Base-by-base conservation (phyloP, 2,113 vertebrate species). In the Pluvianellus socialis region DNA sequence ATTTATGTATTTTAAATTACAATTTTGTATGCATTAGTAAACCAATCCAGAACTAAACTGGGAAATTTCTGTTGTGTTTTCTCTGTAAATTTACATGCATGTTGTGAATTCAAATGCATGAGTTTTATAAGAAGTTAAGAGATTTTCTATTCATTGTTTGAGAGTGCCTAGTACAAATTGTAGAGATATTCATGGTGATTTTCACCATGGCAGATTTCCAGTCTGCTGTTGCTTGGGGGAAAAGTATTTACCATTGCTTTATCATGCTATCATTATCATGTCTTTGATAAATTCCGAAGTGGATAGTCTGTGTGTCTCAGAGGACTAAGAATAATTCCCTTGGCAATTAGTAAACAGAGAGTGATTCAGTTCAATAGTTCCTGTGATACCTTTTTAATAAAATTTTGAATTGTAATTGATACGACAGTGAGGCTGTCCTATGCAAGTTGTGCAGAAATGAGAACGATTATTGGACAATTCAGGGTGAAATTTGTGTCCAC, bases 211-310 rank as follows among this genome's bases (percentile, higher is more conserved):
- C 86, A 87, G 16, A 49, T 52, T 92, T 92, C 40, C 58, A 70
- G 70, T 52, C 53, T 84, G 20, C 70, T 84, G 30, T 74, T 91
- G 52, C 70, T 89, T 16, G 47, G 61, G 63, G 73, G 70, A 59
- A 14, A 81, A 55, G 33, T 79, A 72, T 92, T 92, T 93, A 47
- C 88, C 17, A n/a, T 79, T 90, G 53, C 65, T 93, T 85, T 95
- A 72, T 72, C 30, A 73, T 76, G 44, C 71, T 73, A 6, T 86
- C 63, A 40, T 94, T 88, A 79, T 44, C 20, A 40, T 56, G 40
- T 68, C 86, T 81, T 88, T 92, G 79, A 90, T 95, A 59, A 72
- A 93, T 92, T 85, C 35, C 26, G 2, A 30, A 80, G 79, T 86
- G 65, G 79, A 40, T 84, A 67, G 89, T 95, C 67, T 91, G 35